These are phyloP conservation scores for Cordylochernes scorpioides DNA, from an alignment of 2,888 invertebrate species.

Conservation along the genomic window DNA sequence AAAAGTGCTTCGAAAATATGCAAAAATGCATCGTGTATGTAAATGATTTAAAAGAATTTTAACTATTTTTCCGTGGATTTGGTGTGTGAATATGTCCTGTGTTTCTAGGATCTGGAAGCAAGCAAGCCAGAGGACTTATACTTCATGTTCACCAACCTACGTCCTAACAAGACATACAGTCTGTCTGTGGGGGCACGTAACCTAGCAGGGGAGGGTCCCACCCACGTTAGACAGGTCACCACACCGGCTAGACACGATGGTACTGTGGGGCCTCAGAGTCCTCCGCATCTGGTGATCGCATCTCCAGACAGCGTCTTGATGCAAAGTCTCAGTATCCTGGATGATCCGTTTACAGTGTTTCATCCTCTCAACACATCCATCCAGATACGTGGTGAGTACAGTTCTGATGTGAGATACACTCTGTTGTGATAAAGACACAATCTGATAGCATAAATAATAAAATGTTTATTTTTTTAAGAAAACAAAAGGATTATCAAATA, in stretches of 20 bases:
- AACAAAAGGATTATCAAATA: too few relatives aligned
- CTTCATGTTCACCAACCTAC: constrained; percentile 48
- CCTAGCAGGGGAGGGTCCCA: constrained; percentile 47
- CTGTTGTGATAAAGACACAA: too few relatives aligned
- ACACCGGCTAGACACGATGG: constrained; percentile 30
- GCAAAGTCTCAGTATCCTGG: constrained; percentile 5
- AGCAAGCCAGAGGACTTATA: constrained; percentile 26
- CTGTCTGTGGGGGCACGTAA: constrained; percentile 55
- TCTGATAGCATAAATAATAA: too few relatives aligned
- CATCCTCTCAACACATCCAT: constrained; percentile 2
- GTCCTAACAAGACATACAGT: constrained; percentile 41
- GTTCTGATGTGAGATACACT: too few relatives aligned
- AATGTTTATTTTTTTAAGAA: too few relatives aligned
- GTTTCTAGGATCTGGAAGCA: constrained; percentile 40
- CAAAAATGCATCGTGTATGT: neutral
- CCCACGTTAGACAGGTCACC: constrained; percentile 33
- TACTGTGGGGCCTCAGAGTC: too few relatives aligned
- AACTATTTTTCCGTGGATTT: neutral
- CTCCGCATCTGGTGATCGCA: constrained; percentile 5
- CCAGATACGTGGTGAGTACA: too few relatives aligned
- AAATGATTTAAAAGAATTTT: neutral
- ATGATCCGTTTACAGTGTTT: constrained; percentile 3
- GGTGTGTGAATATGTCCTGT: neutral
- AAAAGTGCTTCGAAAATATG: neutral
- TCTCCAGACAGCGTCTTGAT: constrained; percentile 3